Evolutionary conservation across 1,140 invertebrate genomes (phyloP).

Genomic region (Leptinotarsa lineolata): DNA sequence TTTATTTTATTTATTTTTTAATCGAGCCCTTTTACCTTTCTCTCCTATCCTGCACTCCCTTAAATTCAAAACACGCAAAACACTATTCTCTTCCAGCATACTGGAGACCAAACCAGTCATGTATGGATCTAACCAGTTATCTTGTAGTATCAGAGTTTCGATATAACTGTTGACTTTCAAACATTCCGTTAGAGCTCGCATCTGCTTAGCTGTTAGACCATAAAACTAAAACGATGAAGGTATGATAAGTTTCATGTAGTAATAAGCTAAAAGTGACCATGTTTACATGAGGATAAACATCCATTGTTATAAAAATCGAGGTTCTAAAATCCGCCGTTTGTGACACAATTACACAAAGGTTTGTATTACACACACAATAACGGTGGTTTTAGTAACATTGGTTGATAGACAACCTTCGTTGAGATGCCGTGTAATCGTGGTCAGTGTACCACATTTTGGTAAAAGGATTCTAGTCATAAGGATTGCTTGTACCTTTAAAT

Average conservation of each 20-base stretch:
- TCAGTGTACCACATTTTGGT: too few species aligned
- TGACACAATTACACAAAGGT: too few species aligned
- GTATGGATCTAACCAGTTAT: conserved; percentile 57
- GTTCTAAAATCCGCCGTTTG: too few species aligned
- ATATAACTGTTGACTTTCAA: conserved; percentile 56
- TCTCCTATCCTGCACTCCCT: conserved; percentile 57
- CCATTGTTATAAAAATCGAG: too few species aligned
- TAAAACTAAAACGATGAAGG: conserved; percentile 52
- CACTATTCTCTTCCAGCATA: conserved; percentile 56
- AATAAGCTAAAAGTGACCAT: too few species aligned
- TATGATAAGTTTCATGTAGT: too few species aligned
- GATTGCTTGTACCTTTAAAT: conserved; percentile 49
- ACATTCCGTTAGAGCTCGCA: conserved; percentile 54
- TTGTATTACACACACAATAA: too few species aligned
- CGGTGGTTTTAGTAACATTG: too few species aligned
- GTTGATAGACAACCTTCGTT: too few species aligned
- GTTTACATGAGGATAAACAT: too few species aligned
- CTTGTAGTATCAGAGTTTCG: conserved; percentile 54
- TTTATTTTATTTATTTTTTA: not conserved
- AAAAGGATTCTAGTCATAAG: too few species aligned
- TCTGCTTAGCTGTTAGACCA: conserved; percentile 55
- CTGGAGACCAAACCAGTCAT: conserved; percentile 56
- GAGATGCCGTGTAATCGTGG: too few species aligned
- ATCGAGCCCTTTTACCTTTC: conserved; percentile 37
- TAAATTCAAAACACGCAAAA: conserved; percentile 55